Evolutionary conservation across 2,888 invertebrate species (phyloP).

Genomic region (Calameuta idolon): DNA sequence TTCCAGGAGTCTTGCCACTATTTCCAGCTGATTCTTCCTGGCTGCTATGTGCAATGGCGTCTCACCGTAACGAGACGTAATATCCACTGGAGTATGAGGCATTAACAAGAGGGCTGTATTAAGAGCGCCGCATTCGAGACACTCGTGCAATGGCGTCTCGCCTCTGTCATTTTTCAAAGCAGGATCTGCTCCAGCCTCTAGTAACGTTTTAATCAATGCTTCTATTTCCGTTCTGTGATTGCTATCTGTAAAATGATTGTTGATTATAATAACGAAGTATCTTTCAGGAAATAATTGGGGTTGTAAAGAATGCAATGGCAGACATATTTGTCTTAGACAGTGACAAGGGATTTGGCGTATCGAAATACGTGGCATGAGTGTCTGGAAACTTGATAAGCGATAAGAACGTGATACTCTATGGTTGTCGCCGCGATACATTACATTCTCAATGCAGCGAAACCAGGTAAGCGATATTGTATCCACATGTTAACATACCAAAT

Average conservation of each 20-base stretch:
- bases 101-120: conserved; percentile 48
- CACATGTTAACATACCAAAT: conserved; percentile 35
- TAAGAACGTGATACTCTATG: neutral
- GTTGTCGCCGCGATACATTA: neutral
- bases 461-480: neutral
- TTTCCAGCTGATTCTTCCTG: conserved; percentile 52
- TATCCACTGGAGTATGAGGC: conserved; percentile 43
- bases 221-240: conserved; percentile 47
- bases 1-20: conserved; percentile 50
- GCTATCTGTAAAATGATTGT: conserved; percentile 38
- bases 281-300: neutral
- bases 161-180: conserved; percentile 61
- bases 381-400: neutral
- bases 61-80: conserved; percentile 58
- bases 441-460: neutral
- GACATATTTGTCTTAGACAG: neutral
- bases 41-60: conserved; percentile 63
- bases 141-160: conserved; percentile 62
- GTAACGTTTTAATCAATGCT: conserved; percentile 50
- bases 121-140: conserved; percentile 52
- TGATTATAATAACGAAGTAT: neutral
- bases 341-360: neutral
- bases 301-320: neutral
- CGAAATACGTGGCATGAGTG: neutral
- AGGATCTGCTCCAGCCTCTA: conserved; percentile 60